Conservation (phyloP, 2,797 vertebrate species). For the Parotocinclus haroldoi region DNA sequence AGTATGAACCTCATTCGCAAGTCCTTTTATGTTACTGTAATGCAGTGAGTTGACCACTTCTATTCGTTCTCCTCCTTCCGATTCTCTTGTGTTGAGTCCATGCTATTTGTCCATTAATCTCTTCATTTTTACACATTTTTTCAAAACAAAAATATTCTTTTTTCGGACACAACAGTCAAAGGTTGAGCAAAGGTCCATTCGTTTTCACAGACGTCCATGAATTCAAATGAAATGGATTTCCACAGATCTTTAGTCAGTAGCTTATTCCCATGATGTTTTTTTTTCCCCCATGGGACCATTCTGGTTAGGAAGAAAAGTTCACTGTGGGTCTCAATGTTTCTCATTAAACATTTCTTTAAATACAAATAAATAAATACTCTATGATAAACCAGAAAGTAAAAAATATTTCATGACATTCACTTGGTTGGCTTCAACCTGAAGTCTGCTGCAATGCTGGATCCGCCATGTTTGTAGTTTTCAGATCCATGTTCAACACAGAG, state of each 20-base stretch:
- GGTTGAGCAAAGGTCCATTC: too few relatives aligned
- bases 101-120: too few relatives aligned
- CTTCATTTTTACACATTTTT: not conserved
- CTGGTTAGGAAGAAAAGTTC: not conserved
- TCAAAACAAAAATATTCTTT: slow-evolving; percentile 65
- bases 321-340: not conserved
- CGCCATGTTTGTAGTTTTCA: slow-evolving; percentile 7
- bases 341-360: not conserved
- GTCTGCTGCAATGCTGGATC: slow-evolving; percentile 61
- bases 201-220: too few relatives aligned
- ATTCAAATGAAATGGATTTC: slow-evolving; percentile 27
- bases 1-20: too few relatives aligned
- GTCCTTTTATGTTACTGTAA: too few relatives aligned
- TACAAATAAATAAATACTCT: slow-evolving; percentile 59
- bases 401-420: slow-evolving; percentile 74
- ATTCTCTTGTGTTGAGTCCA: too few relatives aligned
- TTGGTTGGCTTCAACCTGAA: slow-evolving; percentile 67
- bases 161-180: slow-evolving; percentile 53
- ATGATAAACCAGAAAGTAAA: slow-evolving; percentile 67
- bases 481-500: slow-evolving; percentile 32
- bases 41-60: too few relatives aligned
- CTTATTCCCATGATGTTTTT: not conserved
- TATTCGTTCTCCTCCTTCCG: too few relatives aligned
- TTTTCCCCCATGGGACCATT: not conserved
- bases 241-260: not conserved